A percentile compares a stretch with the other conserved stretches of the same genome.
These are phyloP conservation scores for Brachypodius melanocephalos DNA, from an alignment of 2,113 vertebrate species.

Conservation along the genomic window DNA sequence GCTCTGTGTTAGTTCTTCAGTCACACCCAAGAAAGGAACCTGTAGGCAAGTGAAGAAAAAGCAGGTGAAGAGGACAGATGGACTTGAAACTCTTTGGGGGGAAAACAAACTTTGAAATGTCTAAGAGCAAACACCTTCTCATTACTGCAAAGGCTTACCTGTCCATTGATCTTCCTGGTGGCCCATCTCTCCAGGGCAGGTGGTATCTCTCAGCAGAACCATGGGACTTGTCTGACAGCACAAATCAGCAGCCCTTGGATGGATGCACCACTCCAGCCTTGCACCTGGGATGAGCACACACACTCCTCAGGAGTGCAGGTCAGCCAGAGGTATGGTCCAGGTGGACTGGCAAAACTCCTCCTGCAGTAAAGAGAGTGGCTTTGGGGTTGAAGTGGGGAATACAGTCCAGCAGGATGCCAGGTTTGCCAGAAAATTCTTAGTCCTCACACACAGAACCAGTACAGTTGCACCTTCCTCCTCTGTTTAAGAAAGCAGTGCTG, in stretches of 20 bases:
- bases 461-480: background rate
- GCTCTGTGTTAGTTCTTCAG: background rate
- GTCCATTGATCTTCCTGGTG: background rate
- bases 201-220: background rate
- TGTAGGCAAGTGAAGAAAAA: background rate
- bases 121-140: background rate
- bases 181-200: background rate
- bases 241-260: background rate
- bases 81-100: background rate
- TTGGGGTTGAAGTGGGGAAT: background rate
- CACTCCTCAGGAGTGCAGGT: rapidly evolving
- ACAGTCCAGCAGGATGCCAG: background rate
- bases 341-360: background rate
- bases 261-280: background rate
- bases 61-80: background rate
- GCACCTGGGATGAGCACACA: background rate
- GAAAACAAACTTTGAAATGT: background rate
- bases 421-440: background rate
- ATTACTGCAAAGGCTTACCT: background rate
- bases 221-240: background rate
- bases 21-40: background rate
- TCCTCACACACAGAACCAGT: background rate
- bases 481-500: background rate
- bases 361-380: background rate
- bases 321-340: background rate